A percentile compares a stretch with the other conserved stretches of the same genome.
These are phyloP conservation scores for Pogona vitticeps DNA, from an alignment of 2,113 vertebrate species.

Conservation along the genomic window DNA sequence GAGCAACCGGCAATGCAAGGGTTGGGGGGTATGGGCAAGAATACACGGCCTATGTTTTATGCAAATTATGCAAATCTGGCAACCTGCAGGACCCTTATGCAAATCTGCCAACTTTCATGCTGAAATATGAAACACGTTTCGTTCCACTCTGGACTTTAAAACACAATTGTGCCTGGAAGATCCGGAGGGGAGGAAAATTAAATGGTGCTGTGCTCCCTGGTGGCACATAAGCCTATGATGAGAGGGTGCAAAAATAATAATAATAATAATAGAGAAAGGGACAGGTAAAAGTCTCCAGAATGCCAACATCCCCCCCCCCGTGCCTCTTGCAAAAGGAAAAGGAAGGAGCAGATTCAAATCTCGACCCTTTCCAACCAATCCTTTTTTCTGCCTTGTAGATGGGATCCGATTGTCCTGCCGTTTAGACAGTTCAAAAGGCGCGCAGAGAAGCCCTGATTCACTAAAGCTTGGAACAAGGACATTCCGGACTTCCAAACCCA, in stretches of 20 bases:
- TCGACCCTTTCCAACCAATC: too few species aligned
- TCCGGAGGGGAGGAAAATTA: neutral
- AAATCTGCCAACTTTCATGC: neutral
- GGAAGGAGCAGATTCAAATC: neutral
- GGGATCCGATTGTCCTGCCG: too few species aligned
- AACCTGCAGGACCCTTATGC: conserved; percentile 9
- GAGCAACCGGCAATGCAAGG: neutral
- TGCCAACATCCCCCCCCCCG: neutral
- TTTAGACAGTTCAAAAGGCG: too few species aligned
- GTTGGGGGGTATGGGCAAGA: neutral
- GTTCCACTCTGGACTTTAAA: neutral
- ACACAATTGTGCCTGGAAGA: neutral
- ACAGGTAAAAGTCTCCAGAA: neutral
- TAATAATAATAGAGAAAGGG: neutral
- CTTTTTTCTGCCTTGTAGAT: too few species aligned
- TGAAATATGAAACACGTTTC: neutral
- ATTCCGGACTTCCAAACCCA: too few species aligned
- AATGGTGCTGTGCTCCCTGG: neutral
- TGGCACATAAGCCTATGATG: neutral
- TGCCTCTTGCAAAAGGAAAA: neutral
- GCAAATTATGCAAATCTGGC: conserved; percentile 28
- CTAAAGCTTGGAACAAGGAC: too few species aligned
- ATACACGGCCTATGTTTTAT: neutral
- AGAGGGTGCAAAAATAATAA: neutral
- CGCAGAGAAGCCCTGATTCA: too few species aligned